Base-by-base conservation (phyloP, 2,113 vertebrate species). In the Peromyscus polionotus region DNA sequence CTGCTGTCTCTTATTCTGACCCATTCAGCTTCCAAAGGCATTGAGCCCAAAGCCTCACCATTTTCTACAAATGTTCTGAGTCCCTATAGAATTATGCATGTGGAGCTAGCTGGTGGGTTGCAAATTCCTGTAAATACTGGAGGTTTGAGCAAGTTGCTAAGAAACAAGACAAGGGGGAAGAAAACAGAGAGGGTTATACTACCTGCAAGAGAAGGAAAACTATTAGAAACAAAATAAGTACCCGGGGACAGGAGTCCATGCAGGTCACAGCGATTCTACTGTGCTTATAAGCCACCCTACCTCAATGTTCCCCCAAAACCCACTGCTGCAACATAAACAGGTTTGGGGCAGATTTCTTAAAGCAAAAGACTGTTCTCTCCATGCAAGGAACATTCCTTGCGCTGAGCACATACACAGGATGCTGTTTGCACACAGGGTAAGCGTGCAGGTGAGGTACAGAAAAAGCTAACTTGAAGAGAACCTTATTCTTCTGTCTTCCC, bases 101-200 rank as follows among this genome's bases (percentile, higher is more conserved):
- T 97, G 98, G 97, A 98, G 95, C 96, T 93, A 98, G 95, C 96
- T 93, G 93, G 98, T 97, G 98, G 98, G 98, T 88, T 95, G 77
- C 98, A 98, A 98, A 99, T 98, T 98, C 97, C 95, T 97, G 54
- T 48, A 98, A 98, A 95, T 98, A 98, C 97, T 98, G 94, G 97
- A 98, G 95, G 97, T 98, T 99, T 99, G 97, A 98, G 94, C 96
- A 95, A 97, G 99, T 99, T 99, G 99, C 99, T 99, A 99, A 98
- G 99, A 97, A 98, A 99, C 98, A 80, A 95, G 92, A 97, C 94
- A 97, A 97, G 89, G 84, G 94, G 95, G 95, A 98, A 94, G 77
- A 98, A 81, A 96, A 97, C 81, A 94, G 31, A 96, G 90, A 96
- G 90, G 95, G 91, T 97, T 97, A 98, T 84, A 99, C 96, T 84